These are phyloP conservation scores for Hybos culiciformis DNA, from an alignment of 2,888 invertebrate species.

Conservation along the genomic window DNA sequence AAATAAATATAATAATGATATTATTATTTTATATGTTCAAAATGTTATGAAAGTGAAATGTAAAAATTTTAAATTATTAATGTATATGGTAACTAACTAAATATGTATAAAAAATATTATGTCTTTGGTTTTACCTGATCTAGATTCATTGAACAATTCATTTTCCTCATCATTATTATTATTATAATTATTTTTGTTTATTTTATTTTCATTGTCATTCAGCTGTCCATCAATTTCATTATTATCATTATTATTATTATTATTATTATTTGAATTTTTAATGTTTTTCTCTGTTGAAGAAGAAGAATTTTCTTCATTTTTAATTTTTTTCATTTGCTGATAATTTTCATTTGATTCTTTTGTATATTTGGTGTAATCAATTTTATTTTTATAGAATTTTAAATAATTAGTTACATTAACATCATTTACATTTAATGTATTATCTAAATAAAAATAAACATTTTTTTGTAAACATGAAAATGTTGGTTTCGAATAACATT, in stretches of 20 bases:
- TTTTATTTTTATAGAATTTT: conserved; percentile 48
- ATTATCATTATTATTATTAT: not conserved
- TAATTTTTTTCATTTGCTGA: not conserved
- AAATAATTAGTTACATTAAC: conserved; percentile 51
- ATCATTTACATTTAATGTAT: conserved; percentile 49
- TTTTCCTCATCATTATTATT: conserved; percentile 20
- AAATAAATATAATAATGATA: no score
- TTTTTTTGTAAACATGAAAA: conserved; percentile 65
- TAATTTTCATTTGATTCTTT: conserved; percentile 24
- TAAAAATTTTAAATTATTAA: no score
- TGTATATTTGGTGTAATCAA: conserved; percentile 43
- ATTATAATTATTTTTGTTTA: not conserved
- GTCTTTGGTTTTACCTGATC: conserved; percentile 22
- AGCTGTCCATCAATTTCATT: conserved; percentile 19
- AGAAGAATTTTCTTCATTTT: not conserved
- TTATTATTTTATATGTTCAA: no score
- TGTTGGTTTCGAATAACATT: conserved; percentile 52
- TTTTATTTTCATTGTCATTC: not conserved
- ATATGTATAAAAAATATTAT: no score
- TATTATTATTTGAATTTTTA: not conserved
- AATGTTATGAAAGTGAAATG: no score
- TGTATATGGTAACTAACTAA: no score
- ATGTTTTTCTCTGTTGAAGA: no score
- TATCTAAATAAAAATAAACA: conserved; percentile 57
- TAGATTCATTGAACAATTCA: conserved; percentile 21